Conservation (phyloP, 2,888 invertebrate genomes). For the Luperina nickerlii region DNA sequence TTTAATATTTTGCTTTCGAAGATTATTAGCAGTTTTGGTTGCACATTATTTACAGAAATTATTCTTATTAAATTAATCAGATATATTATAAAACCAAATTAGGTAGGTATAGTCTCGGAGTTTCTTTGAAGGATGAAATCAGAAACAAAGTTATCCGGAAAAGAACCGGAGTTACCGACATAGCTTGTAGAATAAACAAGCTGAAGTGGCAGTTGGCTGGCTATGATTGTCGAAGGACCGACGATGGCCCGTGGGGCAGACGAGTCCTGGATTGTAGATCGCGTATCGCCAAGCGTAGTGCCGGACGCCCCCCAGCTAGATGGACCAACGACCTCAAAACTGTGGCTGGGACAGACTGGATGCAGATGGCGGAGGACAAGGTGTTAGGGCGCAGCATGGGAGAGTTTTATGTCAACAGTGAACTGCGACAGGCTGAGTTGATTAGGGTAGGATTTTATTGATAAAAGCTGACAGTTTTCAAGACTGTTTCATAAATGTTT, state of each 20-base stretch:
- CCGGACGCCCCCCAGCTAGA: no score
- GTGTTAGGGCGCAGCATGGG: no score
- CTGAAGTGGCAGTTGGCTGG: background rate
- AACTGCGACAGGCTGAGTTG: no score
- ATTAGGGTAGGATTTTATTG: no score
- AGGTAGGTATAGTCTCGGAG: background rate
- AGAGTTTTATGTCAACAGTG: no score
- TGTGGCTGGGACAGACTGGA: no score
- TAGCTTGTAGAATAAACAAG: background rate
- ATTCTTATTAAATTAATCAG: background rate
- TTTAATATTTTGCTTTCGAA: slow-evolving; percentile 56
- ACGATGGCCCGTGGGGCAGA: no score
- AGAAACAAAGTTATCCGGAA: background rate
- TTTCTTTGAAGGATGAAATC: background rate
- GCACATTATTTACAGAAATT: no score
- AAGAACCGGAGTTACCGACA: background rate
- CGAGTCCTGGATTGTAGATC: background rate
- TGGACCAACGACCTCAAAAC: background rate
- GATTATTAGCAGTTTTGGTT: slow-evolving; percentile 23
- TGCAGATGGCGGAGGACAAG: no score
- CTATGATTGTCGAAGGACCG: background rate
- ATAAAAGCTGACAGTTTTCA: background rate
- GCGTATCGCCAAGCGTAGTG: background rate
- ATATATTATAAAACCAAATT: background rate
- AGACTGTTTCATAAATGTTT: background rate